Percentiles rank a stretch among this genome's conserved stretches.
Evolutionary conservation across 2,888 invertebrate species (phyloP).

Genomic region (Cerceris rybyensis): DNA sequence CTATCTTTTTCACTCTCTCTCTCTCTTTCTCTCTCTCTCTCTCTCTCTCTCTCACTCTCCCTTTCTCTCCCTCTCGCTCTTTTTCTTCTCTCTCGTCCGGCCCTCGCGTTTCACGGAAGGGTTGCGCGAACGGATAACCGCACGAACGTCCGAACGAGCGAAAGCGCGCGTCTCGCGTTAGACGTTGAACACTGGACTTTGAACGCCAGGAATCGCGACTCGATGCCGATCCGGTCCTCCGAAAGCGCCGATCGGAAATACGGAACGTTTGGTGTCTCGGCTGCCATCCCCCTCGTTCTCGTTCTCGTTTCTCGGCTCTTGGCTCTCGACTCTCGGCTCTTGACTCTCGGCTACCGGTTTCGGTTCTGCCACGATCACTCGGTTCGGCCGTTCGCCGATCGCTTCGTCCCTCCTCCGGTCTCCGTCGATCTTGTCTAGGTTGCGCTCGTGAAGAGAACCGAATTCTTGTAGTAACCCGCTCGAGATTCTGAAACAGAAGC

Average conservation of each 20-base stretch:
- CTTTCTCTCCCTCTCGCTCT: neutral
- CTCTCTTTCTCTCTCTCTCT: slow-evolving; percentile 31
- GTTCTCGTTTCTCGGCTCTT: slow-evolving; percentile 9
- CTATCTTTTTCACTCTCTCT: slow-evolving; percentile 20
- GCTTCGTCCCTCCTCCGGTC: slow-evolving; percentile 58
- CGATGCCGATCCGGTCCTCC: neutral
- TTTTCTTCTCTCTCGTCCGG: neutral
- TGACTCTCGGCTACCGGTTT: slow-evolving; percentile 74
- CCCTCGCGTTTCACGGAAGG: neutral
- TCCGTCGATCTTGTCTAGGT: slow-evolving; percentile 83
- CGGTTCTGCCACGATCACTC: slow-evolving; percentile 78
- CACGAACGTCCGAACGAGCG: too few relatives aligned
- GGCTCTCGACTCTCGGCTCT: slow-evolving; percentile 72
- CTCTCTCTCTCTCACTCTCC: slow-evolving; percentile 16
- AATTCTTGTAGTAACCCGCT: slow-evolving; percentile 92
- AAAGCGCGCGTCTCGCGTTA: too few relatives aligned
- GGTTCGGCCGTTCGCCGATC: slow-evolving; percentile 59
- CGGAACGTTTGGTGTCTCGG: neutral
- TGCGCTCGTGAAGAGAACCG: slow-evolving; percentile 94
- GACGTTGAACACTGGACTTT: neutral
- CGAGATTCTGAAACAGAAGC: slow-evolving; percentile 82
- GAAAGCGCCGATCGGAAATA: neutral
- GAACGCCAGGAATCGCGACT: neutral
- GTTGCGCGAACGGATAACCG: too few relatives aligned
- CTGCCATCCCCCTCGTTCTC: neutral